Conservation (phyloP, 2,888 invertebrate species). For the Mimumesa dahlbomi region DNA sequence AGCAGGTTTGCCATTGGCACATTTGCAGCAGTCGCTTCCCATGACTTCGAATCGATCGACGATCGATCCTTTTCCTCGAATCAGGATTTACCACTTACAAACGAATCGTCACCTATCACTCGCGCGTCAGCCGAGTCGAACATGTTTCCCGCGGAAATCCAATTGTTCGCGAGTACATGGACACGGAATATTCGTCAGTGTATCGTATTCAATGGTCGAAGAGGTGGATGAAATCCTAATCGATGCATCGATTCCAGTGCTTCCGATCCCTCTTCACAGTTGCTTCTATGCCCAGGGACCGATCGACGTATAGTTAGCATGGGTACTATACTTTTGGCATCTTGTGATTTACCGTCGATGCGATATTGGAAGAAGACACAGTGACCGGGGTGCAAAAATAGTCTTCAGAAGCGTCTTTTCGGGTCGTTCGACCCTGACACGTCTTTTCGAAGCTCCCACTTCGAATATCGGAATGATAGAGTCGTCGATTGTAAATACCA, state of each 20-base stretch:
- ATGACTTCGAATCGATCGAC: constrained; percentile 54
- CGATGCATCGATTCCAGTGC: constrained; percentile 37
- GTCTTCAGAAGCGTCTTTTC: constrained; percentile 35
- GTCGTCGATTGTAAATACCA: too few species aligned
- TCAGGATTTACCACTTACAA: constrained; percentile 22
- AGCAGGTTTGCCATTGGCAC: constrained; percentile 73
- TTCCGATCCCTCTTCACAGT: background rate
- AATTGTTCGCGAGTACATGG: background rate
- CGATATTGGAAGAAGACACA: constrained; percentile 7
- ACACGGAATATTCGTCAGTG: background rate
- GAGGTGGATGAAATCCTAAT: constrained; percentile 38
- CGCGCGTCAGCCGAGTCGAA: background rate
- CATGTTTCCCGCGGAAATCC: constrained; percentile 9
- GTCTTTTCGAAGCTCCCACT: constrained; percentile 33
- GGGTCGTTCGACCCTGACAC: constrained; percentile 36
- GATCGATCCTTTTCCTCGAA: background rate
- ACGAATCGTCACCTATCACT: constrained; percentile 25
- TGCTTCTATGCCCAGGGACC: background rate
- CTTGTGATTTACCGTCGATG: constrained; percentile 5
- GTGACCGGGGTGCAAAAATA: constrained; percentile 41
- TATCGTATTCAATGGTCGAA: constrained; percentile 12
- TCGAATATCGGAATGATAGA: background rate
- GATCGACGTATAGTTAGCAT: background rate
- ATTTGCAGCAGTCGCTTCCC: constrained; percentile 80
- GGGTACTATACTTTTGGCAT: constrained; percentile 11